Evolutionary conservation across 2,888 invertebrate species (phyloP).

Genomic region (Diarsia mendica): DNA sequence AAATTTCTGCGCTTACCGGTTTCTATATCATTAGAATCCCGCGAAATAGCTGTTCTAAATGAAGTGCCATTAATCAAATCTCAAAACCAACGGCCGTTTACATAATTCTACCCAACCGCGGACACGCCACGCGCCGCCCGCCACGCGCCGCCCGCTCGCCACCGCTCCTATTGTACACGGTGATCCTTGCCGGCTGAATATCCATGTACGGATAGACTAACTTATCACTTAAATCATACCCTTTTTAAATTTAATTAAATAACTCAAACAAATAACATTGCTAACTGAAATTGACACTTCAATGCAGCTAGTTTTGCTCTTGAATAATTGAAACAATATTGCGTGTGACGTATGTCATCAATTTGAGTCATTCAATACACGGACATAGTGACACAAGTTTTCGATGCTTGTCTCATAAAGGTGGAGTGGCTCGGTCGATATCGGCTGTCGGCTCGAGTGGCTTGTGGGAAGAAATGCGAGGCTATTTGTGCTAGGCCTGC

Average conservation of each 20-base stretch:
- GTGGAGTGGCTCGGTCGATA: slow-evolving; percentile 78
- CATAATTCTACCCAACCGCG: slow-evolving; percentile 70
- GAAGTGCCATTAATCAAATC: slow-evolving; percentile 79
- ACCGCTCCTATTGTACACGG: slow-evolving; percentile 57
- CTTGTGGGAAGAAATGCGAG: slow-evolving; percentile 83
- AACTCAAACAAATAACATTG: neutral
- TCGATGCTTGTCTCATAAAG: slow-evolving; percentile 79
- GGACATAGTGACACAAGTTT: slow-evolving; percentile 71
- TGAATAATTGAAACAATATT: slow-evolving; percentile 43
- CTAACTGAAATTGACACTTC: slow-evolving; percentile 4
- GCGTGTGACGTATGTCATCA: slow-evolving; percentile 53
- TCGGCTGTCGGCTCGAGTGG: slow-evolving; percentile 82
- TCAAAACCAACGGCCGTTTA: slow-evolving; percentile 75
- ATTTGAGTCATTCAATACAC: slow-evolving; percentile 50
- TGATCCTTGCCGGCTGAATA: slow-evolving; percentile 52
- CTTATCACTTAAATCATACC: slow-evolving; percentile 31
- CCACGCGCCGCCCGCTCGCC: slow-evolving; percentile 56
- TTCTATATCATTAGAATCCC: slow-evolving; percentile 68
- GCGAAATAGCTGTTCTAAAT: slow-evolving; percentile 73
- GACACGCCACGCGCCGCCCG: slow-evolving; percentile 64
- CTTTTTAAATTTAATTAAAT: neutral
- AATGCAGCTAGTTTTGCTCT: slow-evolving; percentile 1
- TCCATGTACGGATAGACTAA: slow-evolving; percentile 25
- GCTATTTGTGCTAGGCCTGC: slow-evolving; percentile 82
- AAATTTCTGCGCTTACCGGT: slow-evolving; percentile 53